These are phyloP conservation scores for Danionella dracula DNA, from an alignment of 2,797 vertebrate species.

Conservation along the genomic window DNA sequence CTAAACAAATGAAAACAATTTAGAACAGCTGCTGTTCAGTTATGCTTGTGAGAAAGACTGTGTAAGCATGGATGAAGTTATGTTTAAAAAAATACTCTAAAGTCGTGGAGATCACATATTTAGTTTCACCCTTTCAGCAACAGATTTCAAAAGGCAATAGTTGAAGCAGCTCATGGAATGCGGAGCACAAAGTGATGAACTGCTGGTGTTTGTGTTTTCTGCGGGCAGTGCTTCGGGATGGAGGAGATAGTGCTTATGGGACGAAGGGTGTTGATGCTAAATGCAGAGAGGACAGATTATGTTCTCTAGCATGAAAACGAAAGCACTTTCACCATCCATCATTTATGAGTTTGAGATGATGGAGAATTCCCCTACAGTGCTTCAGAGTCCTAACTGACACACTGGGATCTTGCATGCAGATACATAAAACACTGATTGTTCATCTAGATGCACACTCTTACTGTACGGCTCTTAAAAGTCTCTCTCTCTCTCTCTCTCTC, in stretches of 20 bases:
- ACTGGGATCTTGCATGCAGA: too few species aligned
- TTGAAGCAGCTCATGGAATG: background rate
- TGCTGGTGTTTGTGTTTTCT: background rate
- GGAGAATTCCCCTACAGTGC: conserved; percentile 50
- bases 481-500: too few species aligned
- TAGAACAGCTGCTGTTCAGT: too few species aligned
- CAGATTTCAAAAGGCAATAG: background rate
- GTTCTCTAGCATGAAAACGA: conserved; percentile 65
- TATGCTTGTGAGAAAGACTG: too few species aligned
- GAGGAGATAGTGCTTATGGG: background rate
- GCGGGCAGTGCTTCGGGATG: background rate
- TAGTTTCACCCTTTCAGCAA: background rate
- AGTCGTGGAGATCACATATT: too few species aligned
- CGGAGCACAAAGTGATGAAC: background rate
- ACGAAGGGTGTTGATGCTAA: conserved; percentile 28
- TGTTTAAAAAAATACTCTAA: too few species aligned
- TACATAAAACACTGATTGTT: too few species aligned
- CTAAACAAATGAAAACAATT: too few species aligned
- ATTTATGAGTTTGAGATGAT: conserved; percentile 61
- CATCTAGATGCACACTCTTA: background rate
- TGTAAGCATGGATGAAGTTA: too few species aligned
- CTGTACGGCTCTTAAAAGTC: background rate
- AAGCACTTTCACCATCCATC: conserved; percentile 67
- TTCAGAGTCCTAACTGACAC: background rate
- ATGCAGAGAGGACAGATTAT: conserved; percentile 55